These are phyloP conservation scores for human (Homo sapiens) DNA, from an alignment of 2,113 vertebrate genomes.

Conservation along the genomic window DNA sequence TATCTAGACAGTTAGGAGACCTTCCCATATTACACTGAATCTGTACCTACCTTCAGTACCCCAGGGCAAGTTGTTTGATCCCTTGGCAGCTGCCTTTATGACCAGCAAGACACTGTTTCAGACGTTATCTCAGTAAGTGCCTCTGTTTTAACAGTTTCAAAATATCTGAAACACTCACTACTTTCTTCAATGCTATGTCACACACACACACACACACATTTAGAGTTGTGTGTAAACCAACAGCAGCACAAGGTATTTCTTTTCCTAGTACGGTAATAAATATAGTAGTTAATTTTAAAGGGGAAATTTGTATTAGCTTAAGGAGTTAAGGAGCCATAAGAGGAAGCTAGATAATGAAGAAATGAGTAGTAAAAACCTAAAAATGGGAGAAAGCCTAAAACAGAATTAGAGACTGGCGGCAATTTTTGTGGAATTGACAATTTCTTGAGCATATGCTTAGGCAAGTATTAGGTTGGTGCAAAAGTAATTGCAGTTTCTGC, in stretches of 20 bases:
- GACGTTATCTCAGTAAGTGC: background rate
- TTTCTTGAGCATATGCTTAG: background rate
- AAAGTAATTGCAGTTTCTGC: too few species aligned
- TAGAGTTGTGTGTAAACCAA: background rate
- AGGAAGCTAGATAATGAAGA: background rate
- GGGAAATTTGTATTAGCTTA: background rate
- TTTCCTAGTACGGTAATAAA: background rate
- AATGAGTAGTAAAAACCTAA: background rate
- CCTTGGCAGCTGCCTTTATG: background rate
- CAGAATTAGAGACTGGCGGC: background rate
- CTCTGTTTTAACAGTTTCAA: background rate
- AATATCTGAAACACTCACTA: background rate
- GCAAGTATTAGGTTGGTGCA: background rate
- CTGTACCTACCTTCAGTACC: background rate
- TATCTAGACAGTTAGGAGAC: background rate
- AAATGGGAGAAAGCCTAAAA: too few species aligned
- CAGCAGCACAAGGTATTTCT: background rate
- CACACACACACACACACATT: background rate
- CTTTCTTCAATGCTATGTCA: background rate
- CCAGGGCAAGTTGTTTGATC: background rate
- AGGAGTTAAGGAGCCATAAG: background rate
- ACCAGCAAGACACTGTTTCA: background rate
- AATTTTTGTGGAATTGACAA: background rate
- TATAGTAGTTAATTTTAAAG: background rate
- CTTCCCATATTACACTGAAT: background rate